Conservation (phyloP, 2,797 vertebrate genomes). For the Mormyrops boulengeri region DNA sequence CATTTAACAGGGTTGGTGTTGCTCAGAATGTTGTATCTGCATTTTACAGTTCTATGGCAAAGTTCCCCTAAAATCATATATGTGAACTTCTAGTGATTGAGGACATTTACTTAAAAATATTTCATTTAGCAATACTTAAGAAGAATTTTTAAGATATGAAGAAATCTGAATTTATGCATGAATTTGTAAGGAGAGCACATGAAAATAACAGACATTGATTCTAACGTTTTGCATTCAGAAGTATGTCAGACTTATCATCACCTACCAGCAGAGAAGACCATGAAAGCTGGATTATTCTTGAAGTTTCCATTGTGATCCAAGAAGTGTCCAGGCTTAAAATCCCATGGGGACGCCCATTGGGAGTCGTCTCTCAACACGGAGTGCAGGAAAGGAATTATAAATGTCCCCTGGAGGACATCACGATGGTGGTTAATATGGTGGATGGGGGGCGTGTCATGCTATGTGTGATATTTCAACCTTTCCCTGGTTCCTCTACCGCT, state of each 20-base stretch:
- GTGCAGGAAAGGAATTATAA: slow-evolving; percentile 56
- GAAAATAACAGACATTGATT: not conserved
- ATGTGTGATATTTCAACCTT: not conserved
- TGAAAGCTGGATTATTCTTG: slow-evolving; percentile 56
- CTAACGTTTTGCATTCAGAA: not conserved
- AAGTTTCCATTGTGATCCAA: slow-evolving; percentile 56
- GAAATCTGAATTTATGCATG: not conserved
- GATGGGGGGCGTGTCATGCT: not conserved
- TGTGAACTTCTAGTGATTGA: not conserved
- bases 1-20: not conserved
- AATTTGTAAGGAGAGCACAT: not conserved
- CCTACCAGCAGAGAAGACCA: slow-evolving; percentile 58
- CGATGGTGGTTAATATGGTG: not conserved
- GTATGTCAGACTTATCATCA: not conserved
- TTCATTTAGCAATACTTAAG: not conserved
- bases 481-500: not conserved
- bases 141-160: not conserved
- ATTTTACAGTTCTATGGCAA: not conserved
- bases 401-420: slow-evolving; percentile 40
- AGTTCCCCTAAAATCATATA: not conserved
- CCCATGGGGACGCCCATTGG: slow-evolving; percentile 50
- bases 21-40: not conserved
- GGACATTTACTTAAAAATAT: not conserved
- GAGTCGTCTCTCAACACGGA: slow-evolving; percentile 54
- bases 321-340: slow-evolving; percentile 60